A percentile compares a stretch with the other conserved stretches of the same genome.
Conservation (phyloP, 2,888 invertebrate genomes). For the Ptychoptera contaminata region DNA sequence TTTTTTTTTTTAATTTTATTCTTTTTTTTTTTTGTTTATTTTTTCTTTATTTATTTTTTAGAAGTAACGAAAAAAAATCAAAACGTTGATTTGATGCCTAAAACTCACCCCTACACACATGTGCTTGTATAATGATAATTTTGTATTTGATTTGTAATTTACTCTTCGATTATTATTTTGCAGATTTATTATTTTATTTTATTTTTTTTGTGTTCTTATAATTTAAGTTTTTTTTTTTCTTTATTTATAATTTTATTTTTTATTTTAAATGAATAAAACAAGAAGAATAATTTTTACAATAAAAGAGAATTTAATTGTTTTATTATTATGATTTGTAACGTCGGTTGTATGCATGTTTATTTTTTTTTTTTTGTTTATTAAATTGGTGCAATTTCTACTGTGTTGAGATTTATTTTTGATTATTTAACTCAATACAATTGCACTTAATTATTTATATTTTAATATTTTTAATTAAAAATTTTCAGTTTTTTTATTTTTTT, state of each 20-base stretch:
- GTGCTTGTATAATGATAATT: not conserved
- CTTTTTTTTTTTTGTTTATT: conserved; percentile 15
- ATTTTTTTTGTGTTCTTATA: conserved; percentile 7
- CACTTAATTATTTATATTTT: conserved; percentile 1
- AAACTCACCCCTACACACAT: too few species aligned
- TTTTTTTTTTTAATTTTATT: conserved; percentile 13
- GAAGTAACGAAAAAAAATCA: too few species aligned
- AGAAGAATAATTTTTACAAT: too few species aligned
- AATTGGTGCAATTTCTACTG: too few species aligned
- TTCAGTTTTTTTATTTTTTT: not conserved
- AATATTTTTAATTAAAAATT: not conserved
- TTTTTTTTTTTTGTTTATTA: too few species aligned
- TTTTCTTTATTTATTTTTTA: conserved; percentile 6
- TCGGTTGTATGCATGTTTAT: too few species aligned
- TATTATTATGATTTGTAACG: too few species aligned
- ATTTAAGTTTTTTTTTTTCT: conserved; percentile 11
- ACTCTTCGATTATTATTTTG: not conserved
- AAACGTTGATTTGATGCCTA: too few species aligned
- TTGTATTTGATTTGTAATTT: conserved; percentile 1
- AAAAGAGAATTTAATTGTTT: too few species aligned
- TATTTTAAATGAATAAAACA: too few species aligned
- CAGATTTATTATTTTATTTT: conserved; percentile 7
- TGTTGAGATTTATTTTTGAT: too few species aligned
- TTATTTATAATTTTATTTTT: conserved; percentile 14
- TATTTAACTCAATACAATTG: too few species aligned